Evolutionary conservation across 2,888 invertebrate genomes (phyloP), one percentile per base, ranked within the genome.

Genomic region (Cataglyphis altisquamis): DNA sequence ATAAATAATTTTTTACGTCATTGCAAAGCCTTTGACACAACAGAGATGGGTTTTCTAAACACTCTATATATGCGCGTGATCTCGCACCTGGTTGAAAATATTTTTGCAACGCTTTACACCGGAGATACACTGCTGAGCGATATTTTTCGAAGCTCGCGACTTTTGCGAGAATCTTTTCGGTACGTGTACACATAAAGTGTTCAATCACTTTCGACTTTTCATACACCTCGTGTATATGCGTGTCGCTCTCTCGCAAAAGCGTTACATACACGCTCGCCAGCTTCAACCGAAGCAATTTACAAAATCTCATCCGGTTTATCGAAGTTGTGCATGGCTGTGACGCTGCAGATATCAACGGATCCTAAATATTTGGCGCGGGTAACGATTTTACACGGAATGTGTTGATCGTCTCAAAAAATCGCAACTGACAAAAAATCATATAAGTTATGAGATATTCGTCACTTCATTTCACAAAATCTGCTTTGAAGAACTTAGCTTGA

Each of bases 271-370:
- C 83, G 21, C 52, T 64, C 80, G 62, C 63, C 67, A 84, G 60
- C 68, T 48, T 63, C 86, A 82, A 75, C 75, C 83, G 74, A 89
- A 88, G 87, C 90, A 90, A 90, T 92, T 91, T 91, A 82, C 88
- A 87, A 88, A 92, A 92, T 91, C 92, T 91, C 88, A 81, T 89
- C 86, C 87, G 86, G 82, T 87, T 85, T 90, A 91, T 91, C 91
- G 91, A 52, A 90, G 89, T 89, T 89, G 84, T 85, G 78, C 86
- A 82, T 82, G 82, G 78, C 82, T 67, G 74, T 70, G 41, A 63
- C 83, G 84, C 73, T 68, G 55, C 57, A 84, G 83, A 84, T 84
- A 75, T 81, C 52, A 57, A 75, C 62, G 45, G 18, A 36, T 29
- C 60, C 60, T 60, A 70, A 60, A 72, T 45, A 66, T 75, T 74